These are phyloP conservation scores for Perizoma affinitatum DNA, from an alignment of 2,888 invertebrate species.

Conservation along the genomic window DNA sequence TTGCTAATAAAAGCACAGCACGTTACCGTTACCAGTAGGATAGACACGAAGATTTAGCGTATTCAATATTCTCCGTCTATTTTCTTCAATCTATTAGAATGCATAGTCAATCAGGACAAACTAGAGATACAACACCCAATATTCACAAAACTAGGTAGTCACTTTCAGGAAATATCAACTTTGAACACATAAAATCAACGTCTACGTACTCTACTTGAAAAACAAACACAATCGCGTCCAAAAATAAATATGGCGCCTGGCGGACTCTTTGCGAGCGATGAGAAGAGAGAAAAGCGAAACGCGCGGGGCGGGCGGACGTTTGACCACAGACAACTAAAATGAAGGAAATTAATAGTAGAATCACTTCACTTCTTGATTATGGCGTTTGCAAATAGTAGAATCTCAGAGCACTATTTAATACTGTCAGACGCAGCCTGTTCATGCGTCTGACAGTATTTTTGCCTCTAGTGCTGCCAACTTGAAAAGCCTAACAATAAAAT, in stretches of 20 bases:
- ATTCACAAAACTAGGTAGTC: not conserved
- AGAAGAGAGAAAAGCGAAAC: too few species aligned
- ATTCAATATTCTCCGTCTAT: constrained; percentile 19
- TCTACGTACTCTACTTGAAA: not conserved
- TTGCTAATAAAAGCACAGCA: constrained; percentile 4
- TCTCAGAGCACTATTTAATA: too few species aligned
- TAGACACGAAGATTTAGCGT: constrained; percentile 2
- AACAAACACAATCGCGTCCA: constrained; percentile 1
- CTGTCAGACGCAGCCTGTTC: too few species aligned
- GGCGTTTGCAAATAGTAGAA: too few species aligned
- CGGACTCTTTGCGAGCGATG: constrained; percentile 2
- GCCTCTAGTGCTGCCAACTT: too few species aligned
- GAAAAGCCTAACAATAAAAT: too few species aligned
- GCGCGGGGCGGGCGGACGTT: too few species aligned
- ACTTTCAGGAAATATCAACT: not conserved
- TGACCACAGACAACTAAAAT: too few species aligned
- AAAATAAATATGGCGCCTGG: constrained; percentile 33
- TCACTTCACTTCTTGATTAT: too few species aligned
- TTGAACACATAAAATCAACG: constrained; percentile 20
- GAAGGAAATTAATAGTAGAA: too few species aligned
- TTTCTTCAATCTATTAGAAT: constrained; percentile 8
- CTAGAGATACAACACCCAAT: too few species aligned
- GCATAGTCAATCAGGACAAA: constrained; percentile 10
- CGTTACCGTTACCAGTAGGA: constrained; percentile 9
- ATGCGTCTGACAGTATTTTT: too few species aligned